Percentiles rank a stretch among this genome's conserved stretches.
Evolutionary conservation across 2,113 vertebrate genomes (phyloP).

Genomic region (Brachyistius frenatus): DNA sequence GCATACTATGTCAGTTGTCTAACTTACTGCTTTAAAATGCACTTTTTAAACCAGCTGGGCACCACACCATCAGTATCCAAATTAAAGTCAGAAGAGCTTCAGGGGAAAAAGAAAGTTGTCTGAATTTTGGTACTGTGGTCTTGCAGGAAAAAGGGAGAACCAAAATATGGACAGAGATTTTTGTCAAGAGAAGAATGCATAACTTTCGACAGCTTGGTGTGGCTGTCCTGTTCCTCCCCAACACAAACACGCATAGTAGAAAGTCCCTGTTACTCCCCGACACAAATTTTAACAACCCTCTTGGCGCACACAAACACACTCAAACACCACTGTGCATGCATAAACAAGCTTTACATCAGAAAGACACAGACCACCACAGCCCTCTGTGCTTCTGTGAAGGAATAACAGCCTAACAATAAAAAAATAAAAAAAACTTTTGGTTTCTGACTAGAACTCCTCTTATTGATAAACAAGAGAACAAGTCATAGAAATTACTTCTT

Average conservation of each 20-base stretch:
- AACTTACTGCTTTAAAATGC: constrained; percentile 2
- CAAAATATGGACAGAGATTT: no score
- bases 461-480: not conserved
- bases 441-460: not conserved
- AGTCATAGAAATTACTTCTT: not conserved
- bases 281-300: constrained; percentile 56
- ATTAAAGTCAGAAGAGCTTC: not conserved
- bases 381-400: constrained; percentile 51
- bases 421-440: not conserved
- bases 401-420: constrained; percentile 40
- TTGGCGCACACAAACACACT: constrained; percentile 32
- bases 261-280: constrained; percentile 51
- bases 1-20: constrained; percentile 25
- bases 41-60: not conserved
- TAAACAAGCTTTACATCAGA: constrained; percentile 7
- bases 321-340: constrained; percentile 26
- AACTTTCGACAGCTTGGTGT: constrained; percentile 13
- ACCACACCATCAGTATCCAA: not conserved
- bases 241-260: constrained; percentile 36
- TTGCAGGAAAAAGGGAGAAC: not conserved
- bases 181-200: not conserved
- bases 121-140: no score
- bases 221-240: not conserved
- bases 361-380: constrained; percentile 26
- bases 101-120: constrained; percentile 16